These are phyloP conservation scores for Gibbula magus DNA, from an alignment of 2,888 invertebrate species.

Conservation along the genomic window DNA sequence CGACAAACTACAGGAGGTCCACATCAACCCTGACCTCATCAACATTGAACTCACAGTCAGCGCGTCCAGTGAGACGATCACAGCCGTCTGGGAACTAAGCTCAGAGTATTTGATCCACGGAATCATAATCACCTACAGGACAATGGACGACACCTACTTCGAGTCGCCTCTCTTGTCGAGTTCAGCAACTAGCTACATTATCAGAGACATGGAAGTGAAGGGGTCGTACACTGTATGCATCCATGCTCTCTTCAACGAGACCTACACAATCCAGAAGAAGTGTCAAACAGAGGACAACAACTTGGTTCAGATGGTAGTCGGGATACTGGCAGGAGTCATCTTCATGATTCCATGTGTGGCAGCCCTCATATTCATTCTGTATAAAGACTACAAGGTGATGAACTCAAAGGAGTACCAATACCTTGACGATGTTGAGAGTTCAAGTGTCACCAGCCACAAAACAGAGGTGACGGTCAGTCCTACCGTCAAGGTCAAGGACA, in stretches of 20 bases:
- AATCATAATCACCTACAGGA: slow-evolving; percentile 21
- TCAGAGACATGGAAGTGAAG: slow-evolving; percentile 29
- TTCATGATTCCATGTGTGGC: slow-evolving; percentile 53
- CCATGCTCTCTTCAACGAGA: slow-evolving; percentile 30
- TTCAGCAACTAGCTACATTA: slow-evolving; percentile 26
- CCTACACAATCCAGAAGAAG: background rate
- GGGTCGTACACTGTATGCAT: slow-evolving; percentile 44
- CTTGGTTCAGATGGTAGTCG: slow-evolving; percentile 37
- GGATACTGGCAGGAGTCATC: slow-evolving; percentile 53
- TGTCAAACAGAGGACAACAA: slow-evolving; percentile 11
- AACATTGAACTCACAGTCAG: background rate
- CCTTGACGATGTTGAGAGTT: background rate
- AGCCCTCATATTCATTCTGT: slow-evolving; percentile 41
- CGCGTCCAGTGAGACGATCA: background rate
- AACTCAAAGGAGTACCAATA: background rate
- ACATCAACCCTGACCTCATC: background rate
- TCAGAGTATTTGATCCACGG: slow-evolving; percentile 20
- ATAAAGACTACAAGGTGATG: slow-evolving; percentile 34
- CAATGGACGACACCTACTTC: slow-evolving; percentile 20
- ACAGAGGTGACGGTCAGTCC: background rate
- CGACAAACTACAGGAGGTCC: background rate
- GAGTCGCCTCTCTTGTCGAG: slow-evolving; percentile 36
- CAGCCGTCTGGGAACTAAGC: slow-evolving; percentile 24
- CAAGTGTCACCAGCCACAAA: background rate
- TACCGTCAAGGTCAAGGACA: no score